These are phyloP conservation scores for Mesorhabditis belari DNA, from an alignment of 2,888 invertebrate genomes.

Conservation along the genomic window DNA sequence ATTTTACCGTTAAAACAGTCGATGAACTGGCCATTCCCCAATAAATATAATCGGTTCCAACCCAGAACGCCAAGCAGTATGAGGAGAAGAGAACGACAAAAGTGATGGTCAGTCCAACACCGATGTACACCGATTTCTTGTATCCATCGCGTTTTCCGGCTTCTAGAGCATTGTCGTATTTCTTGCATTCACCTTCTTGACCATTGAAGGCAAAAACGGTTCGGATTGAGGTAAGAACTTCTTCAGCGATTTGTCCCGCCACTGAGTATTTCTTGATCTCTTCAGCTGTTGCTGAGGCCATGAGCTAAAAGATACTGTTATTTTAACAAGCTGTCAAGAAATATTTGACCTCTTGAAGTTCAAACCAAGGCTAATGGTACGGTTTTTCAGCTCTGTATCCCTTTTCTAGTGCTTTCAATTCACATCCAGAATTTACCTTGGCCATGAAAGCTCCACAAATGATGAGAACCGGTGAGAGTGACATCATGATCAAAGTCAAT, in stretches of 20 bases:
- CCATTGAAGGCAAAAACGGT: constrained; percentile 36
- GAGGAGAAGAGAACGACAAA: constrained; percentile 53
- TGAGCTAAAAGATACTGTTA: constrained; percentile 54
- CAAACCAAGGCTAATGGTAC: too few relatives aligned
- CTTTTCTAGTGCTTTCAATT: too few relatives aligned
- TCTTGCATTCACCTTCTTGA: constrained; percentile 26
- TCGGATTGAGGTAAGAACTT: constrained; percentile 26
- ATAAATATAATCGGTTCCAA: constrained; percentile 29
- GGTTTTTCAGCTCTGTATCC: too few relatives aligned
- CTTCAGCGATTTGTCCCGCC: constrained; percentile 32
- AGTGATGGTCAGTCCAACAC: constrained; percentile 49
- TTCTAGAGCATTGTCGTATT: constrained; percentile 32
- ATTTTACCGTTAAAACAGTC: constrained; percentile 37
- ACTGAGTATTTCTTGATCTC: constrained; percentile 50
- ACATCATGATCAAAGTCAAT: constrained; percentile 5
- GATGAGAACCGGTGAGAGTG: constrained; percentile 2
- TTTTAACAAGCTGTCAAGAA: not conserved
- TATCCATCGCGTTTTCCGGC: constrained; percentile 28
- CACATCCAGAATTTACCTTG: not conserved
- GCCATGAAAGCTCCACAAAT: constrained; percentile 3
- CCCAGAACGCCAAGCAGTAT: constrained; percentile 39
- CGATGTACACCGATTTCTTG: constrained; percentile 38
- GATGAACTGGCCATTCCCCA: constrained; percentile 17
- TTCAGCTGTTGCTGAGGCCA: constrained; percentile 54
- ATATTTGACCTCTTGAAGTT: too few relatives aligned